A percentile compares a stretch with the other conserved stretches of the same genome.
Evolutionary conservation across 1,140 invertebrate species (phyloP).

Genomic region (Metaphire vulgaris): DNA sequence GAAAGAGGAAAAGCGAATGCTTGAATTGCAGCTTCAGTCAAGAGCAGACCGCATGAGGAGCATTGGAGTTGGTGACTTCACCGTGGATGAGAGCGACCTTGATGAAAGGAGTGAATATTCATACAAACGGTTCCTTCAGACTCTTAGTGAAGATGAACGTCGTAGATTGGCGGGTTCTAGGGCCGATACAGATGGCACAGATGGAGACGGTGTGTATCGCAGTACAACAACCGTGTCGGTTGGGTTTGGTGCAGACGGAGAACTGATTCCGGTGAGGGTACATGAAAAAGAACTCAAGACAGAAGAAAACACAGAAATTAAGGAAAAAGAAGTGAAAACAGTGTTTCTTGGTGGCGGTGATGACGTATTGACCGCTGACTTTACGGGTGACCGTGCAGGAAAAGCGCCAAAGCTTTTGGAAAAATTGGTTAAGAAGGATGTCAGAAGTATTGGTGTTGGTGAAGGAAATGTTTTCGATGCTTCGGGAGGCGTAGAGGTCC

Average conservation of each 20-base stretch:
- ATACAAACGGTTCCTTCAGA: neutral
- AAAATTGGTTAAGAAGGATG: slow-evolving; percentile 36
- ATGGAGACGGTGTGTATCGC: neutral
- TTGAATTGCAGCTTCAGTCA: slow-evolving; percentile 58
- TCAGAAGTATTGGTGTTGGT: slow-evolving; percentile 45
- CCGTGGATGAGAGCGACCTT: slow-evolving; percentile 33
- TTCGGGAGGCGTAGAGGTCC: slow-evolving; percentile 39
- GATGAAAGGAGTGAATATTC: slow-evolving; percentile 9
- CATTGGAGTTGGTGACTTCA: slow-evolving; percentile 46
- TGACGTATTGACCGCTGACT: neutral
- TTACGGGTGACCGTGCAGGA: neutral
- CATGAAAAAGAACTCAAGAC: slow-evolving; percentile 31
- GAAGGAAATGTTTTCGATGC: slow-evolving; percentile 45
- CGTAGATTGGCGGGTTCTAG: neutral
- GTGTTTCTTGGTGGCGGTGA: slow-evolving; percentile 18
- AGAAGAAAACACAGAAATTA: slow-evolving; percentile 28
- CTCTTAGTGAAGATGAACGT: neutral
- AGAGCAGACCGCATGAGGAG: slow-evolving; percentile 37
- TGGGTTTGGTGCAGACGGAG: neutral
- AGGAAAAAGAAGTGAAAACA: slow-evolving; percentile 25
- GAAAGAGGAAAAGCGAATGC: slow-evolving; percentile 66
- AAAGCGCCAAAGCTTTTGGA: neutral
- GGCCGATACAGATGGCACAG: neutral
- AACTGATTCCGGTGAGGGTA: neutral
- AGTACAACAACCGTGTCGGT: neutral